Percentiles rank a stretch among this genome's conserved stretches.
Conservation (phyloP, 2,113 vertebrate genomes). For the Amblyornis subalaris region DNA sequence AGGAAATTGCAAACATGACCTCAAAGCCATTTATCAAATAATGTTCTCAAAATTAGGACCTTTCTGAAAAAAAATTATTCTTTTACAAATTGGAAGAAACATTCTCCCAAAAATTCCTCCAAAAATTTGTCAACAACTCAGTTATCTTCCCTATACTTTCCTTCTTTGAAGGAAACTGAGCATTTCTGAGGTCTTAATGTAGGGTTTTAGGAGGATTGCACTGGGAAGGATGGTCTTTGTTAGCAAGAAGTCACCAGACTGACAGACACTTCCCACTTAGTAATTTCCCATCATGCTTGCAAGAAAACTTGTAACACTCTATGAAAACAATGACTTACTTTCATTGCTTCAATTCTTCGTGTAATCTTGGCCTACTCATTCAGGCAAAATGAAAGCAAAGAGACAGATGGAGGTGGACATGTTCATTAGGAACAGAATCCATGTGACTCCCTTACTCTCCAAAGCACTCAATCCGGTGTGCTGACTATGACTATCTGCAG, state of each 20-base stretch:
- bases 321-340: not conserved
- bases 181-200: not conserved
- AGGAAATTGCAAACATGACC: not conserved
- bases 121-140: not conserved
- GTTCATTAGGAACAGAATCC: not conserved
- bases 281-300: not conserved
- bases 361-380: not conserved
- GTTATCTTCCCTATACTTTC: not conserved
- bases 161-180: not conserved
- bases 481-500: not conserved
- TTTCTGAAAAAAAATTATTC: not conserved
- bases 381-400: not conserved
- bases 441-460: not conserved
- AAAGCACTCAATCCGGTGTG: not conserved
- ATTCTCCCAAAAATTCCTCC: not conserved
- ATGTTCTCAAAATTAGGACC: not conserved
- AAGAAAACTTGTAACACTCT: not conserved
- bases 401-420: not conserved
- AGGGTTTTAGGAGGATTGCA: not conserved
- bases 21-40: not conserved
- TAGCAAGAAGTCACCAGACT: not conserved
- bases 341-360: not conserved
- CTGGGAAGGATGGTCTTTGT: not conserved
- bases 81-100: not conserved
- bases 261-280: not conserved